Percentiles rank a stretch among this genome's conserved stretches.
Evolutionary conservation across 1,140 invertebrate species (phyloP).

Genomic region (Drosophila pachea): DNA sequence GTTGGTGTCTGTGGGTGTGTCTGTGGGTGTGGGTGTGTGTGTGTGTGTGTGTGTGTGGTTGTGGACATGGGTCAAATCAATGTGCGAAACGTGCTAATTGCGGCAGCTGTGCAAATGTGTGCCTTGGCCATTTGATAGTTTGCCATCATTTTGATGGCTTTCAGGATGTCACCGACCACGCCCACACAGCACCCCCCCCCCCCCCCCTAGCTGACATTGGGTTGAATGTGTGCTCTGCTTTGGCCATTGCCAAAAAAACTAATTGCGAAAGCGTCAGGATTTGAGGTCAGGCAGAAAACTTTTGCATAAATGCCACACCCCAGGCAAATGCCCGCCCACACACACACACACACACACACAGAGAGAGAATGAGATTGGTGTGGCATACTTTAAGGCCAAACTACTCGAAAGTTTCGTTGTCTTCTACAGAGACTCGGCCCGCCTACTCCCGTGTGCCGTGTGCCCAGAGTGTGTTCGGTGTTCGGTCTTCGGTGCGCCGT

Average conservation of each 20-base stretch:
- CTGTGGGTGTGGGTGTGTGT: background rate
- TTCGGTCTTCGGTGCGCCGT: background rate
- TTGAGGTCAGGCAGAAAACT: conserved; percentile 44
- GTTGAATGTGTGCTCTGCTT: conserved; percentile 36
- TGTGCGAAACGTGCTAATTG: conserved; percentile 76
- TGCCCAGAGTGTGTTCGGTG: background rate
- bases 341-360: conserved; percentile 22
- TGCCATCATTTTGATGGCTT: conserved; percentile 72
- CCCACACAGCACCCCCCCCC: too few species aligned
- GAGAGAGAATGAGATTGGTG: conserved; percentile 44
- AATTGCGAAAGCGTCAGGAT: conserved; percentile 55
- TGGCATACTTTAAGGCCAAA: conserved; percentile 55
- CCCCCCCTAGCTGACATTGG: conserved; percentile 5
- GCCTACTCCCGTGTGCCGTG: too few species aligned
- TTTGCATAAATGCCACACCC: conserved; percentile 66
- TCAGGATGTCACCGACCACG: conserved; percentile 28
- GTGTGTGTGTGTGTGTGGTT: conserved; percentile 2
- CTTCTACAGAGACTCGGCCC: background rate
- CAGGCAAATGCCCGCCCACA: conserved; percentile 3
- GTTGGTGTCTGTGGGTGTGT: background rate
- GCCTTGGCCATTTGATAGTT: conserved; percentile 70
- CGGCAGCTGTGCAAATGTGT: conserved; percentile 76
- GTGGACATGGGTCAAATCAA: conserved; percentile 52
- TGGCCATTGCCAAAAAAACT: conserved; percentile 48
- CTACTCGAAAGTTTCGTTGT: conserved; percentile 50